Evolutionary conservation across 2,113 vertebrate species (phyloP).

Genomic region (Corythornis cristatus): DNA sequence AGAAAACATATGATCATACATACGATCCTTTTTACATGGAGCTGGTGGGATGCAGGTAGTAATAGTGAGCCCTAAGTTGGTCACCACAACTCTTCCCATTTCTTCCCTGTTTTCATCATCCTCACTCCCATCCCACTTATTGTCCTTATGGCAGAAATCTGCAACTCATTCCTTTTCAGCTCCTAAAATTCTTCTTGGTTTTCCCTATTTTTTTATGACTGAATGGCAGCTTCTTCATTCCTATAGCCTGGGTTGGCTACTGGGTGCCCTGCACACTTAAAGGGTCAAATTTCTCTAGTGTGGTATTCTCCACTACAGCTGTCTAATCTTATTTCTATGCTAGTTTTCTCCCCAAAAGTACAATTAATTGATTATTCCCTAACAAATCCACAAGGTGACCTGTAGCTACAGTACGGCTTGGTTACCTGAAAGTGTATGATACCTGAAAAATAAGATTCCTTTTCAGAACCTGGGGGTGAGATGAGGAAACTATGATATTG

Average conservation of each 20-base stretch:
- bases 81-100: neutral
- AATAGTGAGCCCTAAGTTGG: accelerated
- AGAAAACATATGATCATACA: accelerated
- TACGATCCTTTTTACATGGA: accelerated
- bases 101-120: neutral
- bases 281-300: neutral
- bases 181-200: neutral
- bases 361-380: neutral
- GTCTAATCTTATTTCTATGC: neutral
- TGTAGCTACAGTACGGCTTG: neutral
- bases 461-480: neutral
- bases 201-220: neutral
- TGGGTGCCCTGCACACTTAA: accelerated
- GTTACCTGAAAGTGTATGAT: neutral
- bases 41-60: neutral
- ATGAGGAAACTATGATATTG: neutral
- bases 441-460: neutral
- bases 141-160: neutral
- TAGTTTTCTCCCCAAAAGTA: neutral
- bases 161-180: neutral
- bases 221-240: neutral
- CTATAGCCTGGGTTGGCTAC: accelerated
- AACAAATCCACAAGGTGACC: neutral
- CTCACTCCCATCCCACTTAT: neutral
- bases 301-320: neutral